Percentiles rank a stretch among this genome's conserved stretches.
Evolutionary conservation across 1,140 invertebrate species (phyloP).

Genomic region (Olivierus martensii): DNA sequence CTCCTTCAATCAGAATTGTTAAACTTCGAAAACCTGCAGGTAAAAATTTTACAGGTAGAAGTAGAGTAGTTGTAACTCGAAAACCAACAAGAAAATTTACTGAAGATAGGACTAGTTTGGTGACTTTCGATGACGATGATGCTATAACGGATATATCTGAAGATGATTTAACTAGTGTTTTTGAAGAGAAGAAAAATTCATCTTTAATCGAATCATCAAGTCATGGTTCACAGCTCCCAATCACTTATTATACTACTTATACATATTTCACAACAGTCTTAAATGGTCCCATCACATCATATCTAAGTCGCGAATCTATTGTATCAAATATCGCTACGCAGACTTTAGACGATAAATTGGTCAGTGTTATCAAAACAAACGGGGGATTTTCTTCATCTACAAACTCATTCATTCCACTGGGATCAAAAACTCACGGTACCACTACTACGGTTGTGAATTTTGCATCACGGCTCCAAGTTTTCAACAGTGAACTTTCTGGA

Average conservation of each 20-base stretch:
- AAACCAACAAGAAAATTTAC: too few relatives aligned
- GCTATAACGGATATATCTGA: not conserved
- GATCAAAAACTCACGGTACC: constrained; percentile 22
- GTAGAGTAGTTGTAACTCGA: too few relatives aligned
- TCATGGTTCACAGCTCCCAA: constrained; percentile 18
- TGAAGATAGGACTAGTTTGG: not conserved
- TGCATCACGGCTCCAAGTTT: constrained; percentile 10
- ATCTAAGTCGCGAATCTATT: constrained; percentile 12
- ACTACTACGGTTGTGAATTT: constrained; percentile 28
- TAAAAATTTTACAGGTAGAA: too few relatives aligned
- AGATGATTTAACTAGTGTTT: not conserved
- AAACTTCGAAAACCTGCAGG: too few relatives aligned
- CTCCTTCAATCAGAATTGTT: too few relatives aligned
- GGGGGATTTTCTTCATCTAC: constrained; percentile 9
- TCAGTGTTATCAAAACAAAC: constrained; percentile 9
- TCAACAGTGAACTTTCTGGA: constrained; percentile 10
- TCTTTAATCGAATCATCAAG: not conserved
- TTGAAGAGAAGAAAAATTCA: not conserved
- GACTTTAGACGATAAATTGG: constrained; percentile 4
- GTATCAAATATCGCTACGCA: constrained; percentile 15
- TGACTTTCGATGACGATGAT: not conserved
- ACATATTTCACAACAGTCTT: constrained; percentile 83
- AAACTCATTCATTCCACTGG: constrained; percentile 14
- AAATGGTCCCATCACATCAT: constrained; percentile 73
- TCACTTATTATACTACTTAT: constrained; percentile 54